Evolutionary conservation across 1,140 invertebrate species (phyloP).

Genomic region (Vollenhovia emeryi): DNA sequence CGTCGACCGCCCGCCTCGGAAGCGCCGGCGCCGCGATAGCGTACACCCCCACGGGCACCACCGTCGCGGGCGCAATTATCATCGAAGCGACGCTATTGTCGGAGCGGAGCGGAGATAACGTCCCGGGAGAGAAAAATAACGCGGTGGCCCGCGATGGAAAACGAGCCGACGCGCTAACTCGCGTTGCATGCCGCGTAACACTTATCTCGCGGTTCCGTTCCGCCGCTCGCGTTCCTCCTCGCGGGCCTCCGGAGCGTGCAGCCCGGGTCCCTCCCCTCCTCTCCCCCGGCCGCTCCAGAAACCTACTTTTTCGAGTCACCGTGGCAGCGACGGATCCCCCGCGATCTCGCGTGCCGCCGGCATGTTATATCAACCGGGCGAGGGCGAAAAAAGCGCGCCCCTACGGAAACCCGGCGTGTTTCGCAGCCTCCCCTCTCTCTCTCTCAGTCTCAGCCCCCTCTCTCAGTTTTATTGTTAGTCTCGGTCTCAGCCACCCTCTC

Average conservation of each 20-base stretch:
- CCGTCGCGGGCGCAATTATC: neutral
- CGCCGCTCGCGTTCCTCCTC: constrained; percentile 13
- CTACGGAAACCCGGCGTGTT: neutral
- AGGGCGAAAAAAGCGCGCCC: neutral
- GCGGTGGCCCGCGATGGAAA: neutral
- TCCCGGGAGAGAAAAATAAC: neutral
- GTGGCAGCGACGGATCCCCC: neutral
- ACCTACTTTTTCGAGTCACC: constrained; percentile 62
- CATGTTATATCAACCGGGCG: constrained; percentile 39
- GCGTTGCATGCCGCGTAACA: constrained; percentile 45
- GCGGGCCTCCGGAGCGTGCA: constrained; percentile 32
- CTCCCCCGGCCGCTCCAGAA: constrained; percentile 65
- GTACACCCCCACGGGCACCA: neutral
- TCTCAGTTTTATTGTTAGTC: too few relatives aligned
- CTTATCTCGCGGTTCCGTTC: constrained; percentile 43
- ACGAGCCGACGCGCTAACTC: neutral
- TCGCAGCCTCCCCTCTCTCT: too few relatives aligned
- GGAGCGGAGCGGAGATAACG: neutral
- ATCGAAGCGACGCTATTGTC: constrained; percentile 4
- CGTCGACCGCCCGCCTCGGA: neutral
- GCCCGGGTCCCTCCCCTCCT: constrained; percentile 7
- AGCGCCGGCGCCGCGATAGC: neutral
- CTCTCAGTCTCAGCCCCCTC: neutral
- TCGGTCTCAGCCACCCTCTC: too few relatives aligned
- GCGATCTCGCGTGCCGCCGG: constrained; percentile 39